These are phyloP conservation scores for Ceratina japonica DNA, from an alignment of 1,140 invertebrate genomes.

Conservation along the genomic window DNA sequence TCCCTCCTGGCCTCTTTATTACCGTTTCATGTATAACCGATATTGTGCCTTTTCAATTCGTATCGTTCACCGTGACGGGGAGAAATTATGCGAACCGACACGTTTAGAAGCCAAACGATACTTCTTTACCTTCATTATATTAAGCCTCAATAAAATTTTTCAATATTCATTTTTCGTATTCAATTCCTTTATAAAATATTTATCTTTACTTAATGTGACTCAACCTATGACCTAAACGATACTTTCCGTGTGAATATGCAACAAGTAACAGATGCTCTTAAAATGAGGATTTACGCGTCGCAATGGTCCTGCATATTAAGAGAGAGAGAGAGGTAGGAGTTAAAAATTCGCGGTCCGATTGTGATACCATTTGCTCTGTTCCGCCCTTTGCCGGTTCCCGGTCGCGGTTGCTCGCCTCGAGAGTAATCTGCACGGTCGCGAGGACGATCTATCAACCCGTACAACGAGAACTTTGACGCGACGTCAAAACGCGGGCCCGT, in stretches of 20 bases:
- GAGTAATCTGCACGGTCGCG: conserved; percentile 54
- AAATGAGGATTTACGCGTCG: conserved; percentile 53
- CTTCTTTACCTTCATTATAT: too few species aligned
- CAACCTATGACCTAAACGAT: too few species aligned
- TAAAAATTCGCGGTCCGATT: conserved; percentile 31
- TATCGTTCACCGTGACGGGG: neutral
- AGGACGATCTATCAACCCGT: conserved; percentile 68
- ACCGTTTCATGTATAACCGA: neutral
- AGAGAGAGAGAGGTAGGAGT: conserved; percentile 51
- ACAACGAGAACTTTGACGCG: conserved; percentile 70
- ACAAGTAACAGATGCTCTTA: conserved; percentile 52
- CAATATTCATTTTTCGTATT: too few species aligned
- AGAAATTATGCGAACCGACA: neutral
- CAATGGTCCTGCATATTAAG: too few species aligned
- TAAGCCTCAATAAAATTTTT: too few species aligned
- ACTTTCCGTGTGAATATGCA: conserved; percentile 34
- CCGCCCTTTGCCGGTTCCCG: neutral
- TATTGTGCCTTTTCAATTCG: conserved; percentile 5
- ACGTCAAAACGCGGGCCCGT: conserved; percentile 68
- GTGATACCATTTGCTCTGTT: conserved; percentile 1
- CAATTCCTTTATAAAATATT: too few species aligned
- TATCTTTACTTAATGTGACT: too few species aligned
- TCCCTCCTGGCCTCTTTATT: conserved; percentile 11
- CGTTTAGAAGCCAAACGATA: too few species aligned
- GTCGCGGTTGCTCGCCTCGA: conserved; percentile 1